phyloP scores from a whole-genome alignment of 2,113 vertebrate species.

The Macrotus californicus region DNA sequence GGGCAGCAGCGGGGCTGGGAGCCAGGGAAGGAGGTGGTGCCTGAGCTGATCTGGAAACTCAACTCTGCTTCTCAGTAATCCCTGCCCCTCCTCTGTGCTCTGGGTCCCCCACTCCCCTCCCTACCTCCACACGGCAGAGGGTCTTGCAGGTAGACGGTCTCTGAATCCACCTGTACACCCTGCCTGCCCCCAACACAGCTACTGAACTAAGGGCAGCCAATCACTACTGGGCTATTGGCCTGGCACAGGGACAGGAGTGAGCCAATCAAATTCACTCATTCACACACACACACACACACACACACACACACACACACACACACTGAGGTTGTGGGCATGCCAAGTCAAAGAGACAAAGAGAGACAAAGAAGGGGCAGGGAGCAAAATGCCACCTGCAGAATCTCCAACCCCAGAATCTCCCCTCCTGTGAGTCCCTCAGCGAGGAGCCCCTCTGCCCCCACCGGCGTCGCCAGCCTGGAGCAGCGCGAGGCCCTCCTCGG shows the following conservation, averaged over 20 bases:
- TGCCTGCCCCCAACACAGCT: too few species aligned
- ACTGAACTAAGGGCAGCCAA: background rate
- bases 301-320: background rate
- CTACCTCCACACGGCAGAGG: too few species aligned
- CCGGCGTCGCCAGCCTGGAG: background rate
- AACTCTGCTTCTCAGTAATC: background rate
- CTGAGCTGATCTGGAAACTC: background rate
- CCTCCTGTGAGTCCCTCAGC: fast-evolving
- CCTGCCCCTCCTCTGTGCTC: background rate
- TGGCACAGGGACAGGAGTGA: background rate
- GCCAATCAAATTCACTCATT: background rate
- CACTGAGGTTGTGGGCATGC: background rate
- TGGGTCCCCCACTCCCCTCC: background rate
- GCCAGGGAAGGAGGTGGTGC: background rate
- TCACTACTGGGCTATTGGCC: background rate
- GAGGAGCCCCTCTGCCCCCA: background rate
- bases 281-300: background rate
- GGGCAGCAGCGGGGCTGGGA: background rate
- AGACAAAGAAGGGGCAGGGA: background rate
- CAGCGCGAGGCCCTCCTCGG: fast-evolving
- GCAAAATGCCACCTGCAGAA: fast-evolving
- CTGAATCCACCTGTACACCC: background rate
- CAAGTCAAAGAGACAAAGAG: background rate
- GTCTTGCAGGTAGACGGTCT: background rate
- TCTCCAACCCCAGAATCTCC: fast-evolving